Evolutionary conservation across 2,888 invertebrate species (phyloP), one percentile per base, ranked within the genome.

Genomic region (Argynnis bischoffii): DNA sequence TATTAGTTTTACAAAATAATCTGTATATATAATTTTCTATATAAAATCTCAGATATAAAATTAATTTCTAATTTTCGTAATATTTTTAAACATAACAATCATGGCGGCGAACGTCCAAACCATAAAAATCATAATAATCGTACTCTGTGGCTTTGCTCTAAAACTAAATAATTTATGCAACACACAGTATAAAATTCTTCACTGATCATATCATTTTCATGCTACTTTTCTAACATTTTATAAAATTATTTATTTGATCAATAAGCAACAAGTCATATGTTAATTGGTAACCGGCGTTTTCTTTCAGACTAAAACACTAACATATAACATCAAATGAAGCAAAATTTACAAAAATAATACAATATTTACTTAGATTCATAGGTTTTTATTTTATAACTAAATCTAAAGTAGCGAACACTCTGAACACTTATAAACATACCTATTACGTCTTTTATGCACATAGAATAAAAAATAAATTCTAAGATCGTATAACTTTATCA

Each of bases 221-320:
- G 88, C 84, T 88, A 88, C 78, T 87, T 88, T 85, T 85, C 83
- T 88, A 91, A 91, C 90, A 90, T 86, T 86, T 88, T 79, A 85
- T 89, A 86, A 87, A 86, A 82, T 79, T 89, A 89, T 87, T 89
- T 85, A 90, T 87, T 90, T 88, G 85, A 87, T 92, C 89, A 92
- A 90, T 91, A 90, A 90, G 88, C 91, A 92, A 92, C 92, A 91
- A 91, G 87, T 89, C 86, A 90, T 90, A 90, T 85, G 88, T 90
- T 89, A 90, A 92, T 89, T 92, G 92, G 92, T 92, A 92, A 92
- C 92, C 92, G 91, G 91, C 92, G 92, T 89, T 92, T 92, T 83
- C 87, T 90, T 87, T 92, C 91, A 92, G 92, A 92, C 92, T 92
- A 92, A 72, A 90, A 89, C 87, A 89, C 89, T 91, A 91, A 88